phyloP scores from a whole-genome alignment of 92 coral and sea anemone species.

The Plumapathes pennacea region DNA sequence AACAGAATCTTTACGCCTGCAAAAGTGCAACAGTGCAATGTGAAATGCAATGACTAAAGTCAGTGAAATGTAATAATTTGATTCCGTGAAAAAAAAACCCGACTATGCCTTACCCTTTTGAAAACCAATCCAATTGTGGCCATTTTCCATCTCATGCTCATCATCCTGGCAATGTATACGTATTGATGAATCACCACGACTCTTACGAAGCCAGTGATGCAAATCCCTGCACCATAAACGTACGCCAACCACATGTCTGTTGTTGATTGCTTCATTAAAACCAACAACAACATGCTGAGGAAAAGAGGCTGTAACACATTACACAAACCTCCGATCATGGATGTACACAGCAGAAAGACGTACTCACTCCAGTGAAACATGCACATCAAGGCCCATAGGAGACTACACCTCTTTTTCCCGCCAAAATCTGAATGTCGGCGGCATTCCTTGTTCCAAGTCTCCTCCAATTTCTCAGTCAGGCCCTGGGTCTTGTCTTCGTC shows the following conservation, averaged over 20 bases:
- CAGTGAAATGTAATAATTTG: no score
- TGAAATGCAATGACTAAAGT: no score
- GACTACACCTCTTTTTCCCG: constrained; percentile 61
- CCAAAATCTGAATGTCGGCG: constrained; percentile 55
- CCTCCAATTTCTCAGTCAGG: constrained; percentile 73
- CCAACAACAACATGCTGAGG: constrained; percentile 64
- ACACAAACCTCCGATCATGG: constrained; percentile 77
- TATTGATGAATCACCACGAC: constrained; percentile 71
- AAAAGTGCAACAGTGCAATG: no score
- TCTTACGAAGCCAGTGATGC: constrained; percentile 59
- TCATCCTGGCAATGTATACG: constrained; percentile 61
- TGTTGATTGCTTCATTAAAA: constrained; percentile 48
- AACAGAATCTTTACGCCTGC: no score
- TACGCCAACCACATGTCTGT: no score
- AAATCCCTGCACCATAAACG: constrained; percentile 68
- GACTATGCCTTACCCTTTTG: constrained; percentile 74
- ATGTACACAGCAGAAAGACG: constrained; percentile 52
- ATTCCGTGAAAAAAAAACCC: no score
- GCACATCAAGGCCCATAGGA: constrained; percentile 72
- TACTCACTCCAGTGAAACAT: constrained; percentile 76
- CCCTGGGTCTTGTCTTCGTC: constrained; percentile 77
- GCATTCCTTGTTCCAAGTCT: constrained; percentile 67
- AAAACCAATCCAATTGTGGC: constrained; percentile 73
- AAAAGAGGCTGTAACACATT: constrained; percentile 75
- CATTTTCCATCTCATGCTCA: constrained; percentile 91